Base-by-base conservation (phyloP, 2,888 invertebrate species). In the Dicycla oo region DNA sequence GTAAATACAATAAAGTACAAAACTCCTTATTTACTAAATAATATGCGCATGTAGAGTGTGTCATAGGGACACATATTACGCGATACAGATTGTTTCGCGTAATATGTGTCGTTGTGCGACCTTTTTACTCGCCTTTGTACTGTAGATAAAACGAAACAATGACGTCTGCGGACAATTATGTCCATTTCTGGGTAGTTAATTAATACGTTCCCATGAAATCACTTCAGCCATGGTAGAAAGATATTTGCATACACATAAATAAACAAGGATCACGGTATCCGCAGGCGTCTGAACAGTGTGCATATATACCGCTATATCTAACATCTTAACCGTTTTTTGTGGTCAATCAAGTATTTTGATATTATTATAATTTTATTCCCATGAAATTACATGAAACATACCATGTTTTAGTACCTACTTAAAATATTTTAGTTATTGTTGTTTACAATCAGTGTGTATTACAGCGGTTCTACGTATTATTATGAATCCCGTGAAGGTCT, bases 131-230 rank as follows among this genome's bases (percentile, higher is more conserved):
- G 61, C 71, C 75, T 75, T 72, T 71, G 68, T 73, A 56, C 61
- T 34, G 45, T 38, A 66, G 78, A 81, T 85, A 78, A 64, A 81
- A 78, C 61, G 67, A 79, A 75, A 85, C 79, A 80, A 78, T 82
- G 73, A 75, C 78, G 82, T 65, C 73, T 70, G 70, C 72, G 58
- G 57, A 67, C 54, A 51, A 74, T 80, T 75, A 75, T 61, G 73
- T 60, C 61, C 63, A 70, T 75, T 81, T 80, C 76, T 75, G 65
- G 58, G 73, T 75, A 83, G 56, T 47, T 70, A 78, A 83, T 81
- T 73, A 83, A 72, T 81, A 75, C 54, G 60, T 76, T 85, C 75
- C 77, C 78, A 85, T 83, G 69, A 78, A 82, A 70, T 71, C 63
- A 75, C 70, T 76, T 79, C 67, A 82, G 67, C 43, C 61, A 70